These are phyloP conservation scores for Nestor notabilis DNA, from an alignment of 2,113 vertebrate genomes.

Conservation along the genomic window DNA sequence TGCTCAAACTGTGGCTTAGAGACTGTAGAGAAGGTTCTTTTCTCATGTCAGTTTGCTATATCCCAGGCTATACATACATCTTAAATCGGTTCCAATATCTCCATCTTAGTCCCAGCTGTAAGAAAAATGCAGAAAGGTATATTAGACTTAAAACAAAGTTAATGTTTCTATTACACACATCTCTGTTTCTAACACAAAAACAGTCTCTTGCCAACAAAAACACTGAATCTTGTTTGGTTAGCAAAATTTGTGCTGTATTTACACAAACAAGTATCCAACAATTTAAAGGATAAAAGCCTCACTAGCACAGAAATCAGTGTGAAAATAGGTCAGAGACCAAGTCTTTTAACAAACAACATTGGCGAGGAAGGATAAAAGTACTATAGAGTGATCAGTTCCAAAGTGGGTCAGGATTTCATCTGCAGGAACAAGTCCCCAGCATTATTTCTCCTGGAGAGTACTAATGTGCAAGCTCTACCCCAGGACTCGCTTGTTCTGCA, in stretches of 20 bases:
- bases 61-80: neutral
- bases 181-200: neutral
- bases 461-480: neutral
- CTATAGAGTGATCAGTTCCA: slow-evolving; percentile 12
- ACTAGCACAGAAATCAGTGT: slow-evolving; percentile 38
- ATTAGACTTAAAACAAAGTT: neutral
- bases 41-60: neutral
- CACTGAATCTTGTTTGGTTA: neutral
- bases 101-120: neutral
- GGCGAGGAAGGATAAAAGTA: neutral
- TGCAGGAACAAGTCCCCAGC: neutral
- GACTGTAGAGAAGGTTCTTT: neutral
- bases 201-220: neutral
- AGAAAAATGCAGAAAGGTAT: neutral
- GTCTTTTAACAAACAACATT: slow-evolving; percentile 4
- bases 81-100: neutral
- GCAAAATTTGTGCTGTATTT: slow-evolving; percentile 42
- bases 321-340: slow-evolving; percentile 54
- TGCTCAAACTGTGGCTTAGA: neutral
- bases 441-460: neutral
- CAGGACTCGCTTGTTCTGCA: neutral
- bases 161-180: neutral
- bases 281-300: slow-evolving; percentile 45
- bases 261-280: slow-evolving; percentile 1
- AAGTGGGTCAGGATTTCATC: slow-evolving; percentile 49